Base-by-base conservation (phyloP, 2,113 vertebrate species). In the Gymnorhina tibicen region DNA sequence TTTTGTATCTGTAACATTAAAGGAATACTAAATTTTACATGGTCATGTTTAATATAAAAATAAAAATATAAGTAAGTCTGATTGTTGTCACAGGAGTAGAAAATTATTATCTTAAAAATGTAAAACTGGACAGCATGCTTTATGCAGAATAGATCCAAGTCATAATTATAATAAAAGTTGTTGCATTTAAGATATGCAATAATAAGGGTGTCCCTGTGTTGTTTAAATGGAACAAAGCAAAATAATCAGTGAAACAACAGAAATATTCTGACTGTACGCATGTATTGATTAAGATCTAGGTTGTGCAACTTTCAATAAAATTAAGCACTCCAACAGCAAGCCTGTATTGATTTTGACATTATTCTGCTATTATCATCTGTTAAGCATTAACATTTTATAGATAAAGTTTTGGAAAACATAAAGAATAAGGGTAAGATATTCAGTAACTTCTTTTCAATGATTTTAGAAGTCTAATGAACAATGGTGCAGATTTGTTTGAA, bases 401-500 rank as follows among this genome's bases (percentile, higher is more conserved):
- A 93, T 98, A 96, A 97, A 98, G 97, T 98, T 98, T 97, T 96
- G 78, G 95, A 96, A 97, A 96, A 93, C 93, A 93, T 87, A 93
- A 95, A 95, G 94, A 97, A 98, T 97, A 97, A 94, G 93, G 85
- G 79, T 94, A 88, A 97, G 97, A 97, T 94, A 97, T 94, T 97
- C 97, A 94, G 97, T 97, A 98, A 98, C 98, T 98, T 98, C 97
- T 97, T 97, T 98, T 98, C 98, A 98, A 85, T 97, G 98, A 98
- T 98, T 98, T 98, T 97, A 98, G 98, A 97, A 98, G 97, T 97
- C 98, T 98, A 98, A 98, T 98, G 98, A 98, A 99, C 98, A 98
- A 98, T 98, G 97, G 98, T 97, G 97, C 97, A 98, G 99, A 99
- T 99, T 99, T 99, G 99, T 99, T 99, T 99, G 99, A 99, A 99